These are phyloP conservation scores for Patella depressa DNA, from an alignment of 2,888 invertebrate species.

Conservation along the genomic window DNA sequence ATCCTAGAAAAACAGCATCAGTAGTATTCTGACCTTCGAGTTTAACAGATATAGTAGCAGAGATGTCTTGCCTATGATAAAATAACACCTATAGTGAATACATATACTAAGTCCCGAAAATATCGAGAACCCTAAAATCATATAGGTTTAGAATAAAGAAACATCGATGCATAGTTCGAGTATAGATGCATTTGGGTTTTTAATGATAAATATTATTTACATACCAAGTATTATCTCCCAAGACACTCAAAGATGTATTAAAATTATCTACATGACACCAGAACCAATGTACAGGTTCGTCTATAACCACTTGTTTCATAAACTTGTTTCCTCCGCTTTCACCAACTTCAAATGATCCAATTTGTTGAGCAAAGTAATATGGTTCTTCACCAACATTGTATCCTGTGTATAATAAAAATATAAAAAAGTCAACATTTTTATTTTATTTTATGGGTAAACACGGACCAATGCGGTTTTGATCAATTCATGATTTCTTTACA, in stretches of 20 bases:
- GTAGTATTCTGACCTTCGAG: not conserved
- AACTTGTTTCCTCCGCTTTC: constrained; percentile 40
- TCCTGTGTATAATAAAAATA: constrained; percentile 24
- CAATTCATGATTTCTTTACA: too few species aligned
- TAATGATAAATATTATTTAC: not conserved
- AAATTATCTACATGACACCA: constrained; percentile 45
- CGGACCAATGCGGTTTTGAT: too few species aligned
- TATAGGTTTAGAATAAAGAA: too few species aligned
- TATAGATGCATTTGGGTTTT: too few species aligned
- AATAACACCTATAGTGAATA: too few species aligned
- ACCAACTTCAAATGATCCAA: constrained; percentile 63
- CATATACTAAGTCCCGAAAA: too few species aligned
- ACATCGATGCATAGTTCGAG: too few species aligned
- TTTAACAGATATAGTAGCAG: not conserved
- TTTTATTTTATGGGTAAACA: too few species aligned
- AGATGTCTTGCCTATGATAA: not conserved
- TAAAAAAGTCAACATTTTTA: too few species aligned
- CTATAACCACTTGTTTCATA: constrained; percentile 56
- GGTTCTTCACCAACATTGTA: constrained; percentile 54
- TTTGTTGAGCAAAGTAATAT: constrained; percentile 63
- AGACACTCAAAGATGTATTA: constrained; percentile 49
- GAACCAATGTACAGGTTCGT: constrained; percentile 57
- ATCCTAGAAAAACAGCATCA: not conserved
- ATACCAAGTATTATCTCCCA: constrained; percentile 64
- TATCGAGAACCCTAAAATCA: too few species aligned